Evolutionary conservation across 2,888 invertebrate species (phyloP).

Genomic region (Octodonta nipae): DNA sequence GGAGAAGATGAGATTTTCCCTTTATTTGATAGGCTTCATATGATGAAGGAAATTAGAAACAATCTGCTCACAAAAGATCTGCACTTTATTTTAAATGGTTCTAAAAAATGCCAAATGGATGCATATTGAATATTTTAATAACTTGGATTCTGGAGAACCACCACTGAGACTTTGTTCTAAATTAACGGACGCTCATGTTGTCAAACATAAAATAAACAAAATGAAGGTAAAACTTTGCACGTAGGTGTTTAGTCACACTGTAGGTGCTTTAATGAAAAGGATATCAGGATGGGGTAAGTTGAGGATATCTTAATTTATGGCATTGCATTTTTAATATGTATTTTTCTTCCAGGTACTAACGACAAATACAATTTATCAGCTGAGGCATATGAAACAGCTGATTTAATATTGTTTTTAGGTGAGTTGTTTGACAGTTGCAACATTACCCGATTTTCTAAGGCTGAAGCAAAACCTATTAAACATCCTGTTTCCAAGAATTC

Average conservation of each 20-base stretch:
- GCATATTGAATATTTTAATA: too few relatives aligned
- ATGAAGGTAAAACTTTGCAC: constrained; percentile 14
- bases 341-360: constrained; percentile 7
- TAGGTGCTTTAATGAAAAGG: constrained; percentile 11
- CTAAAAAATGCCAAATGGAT: too few relatives aligned
- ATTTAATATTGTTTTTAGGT: constrained; percentile 12
- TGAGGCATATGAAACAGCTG: constrained; percentile 11
- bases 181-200: constrained; percentile 12
- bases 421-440: constrained; percentile 12
- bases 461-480: constrained; percentile 13
- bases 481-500: constrained; percentile 7
- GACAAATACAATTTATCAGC: constrained; percentile 5
- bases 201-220: constrained; percentile 12
- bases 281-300: constrained; percentile 12
- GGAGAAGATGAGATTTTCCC: constrained; percentile 5
- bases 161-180: constrained; percentile 10
- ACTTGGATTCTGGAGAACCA: too few relatives aligned
- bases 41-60: constrained; percentile 13
- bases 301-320: too few relatives aligned
- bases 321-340: too few relatives aligned
- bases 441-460: constrained; percentile 3
- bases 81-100: too few relatives aligned
- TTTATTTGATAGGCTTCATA: constrained; percentile 12
- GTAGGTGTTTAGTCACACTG: constrained; percentile 12
- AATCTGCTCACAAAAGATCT: too few relatives aligned